Evolutionary conservation across 2,113 vertebrate genomes (phyloP).

Genomic region (Podarcis cretensis): DNA sequence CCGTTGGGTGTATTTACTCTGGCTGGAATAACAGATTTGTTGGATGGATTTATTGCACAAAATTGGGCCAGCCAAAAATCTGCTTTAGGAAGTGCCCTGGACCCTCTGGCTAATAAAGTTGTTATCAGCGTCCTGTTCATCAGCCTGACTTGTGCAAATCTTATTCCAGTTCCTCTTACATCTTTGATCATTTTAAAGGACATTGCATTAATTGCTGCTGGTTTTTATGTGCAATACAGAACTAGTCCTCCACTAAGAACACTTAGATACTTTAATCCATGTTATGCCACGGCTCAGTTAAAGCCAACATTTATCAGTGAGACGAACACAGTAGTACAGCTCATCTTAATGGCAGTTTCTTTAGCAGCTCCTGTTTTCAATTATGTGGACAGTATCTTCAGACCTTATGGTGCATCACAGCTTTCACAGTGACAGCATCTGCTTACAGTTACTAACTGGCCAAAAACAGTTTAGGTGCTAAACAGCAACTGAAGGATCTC

Average conservation of each 20-base stretch:
- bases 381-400: conserved; percentile 94
- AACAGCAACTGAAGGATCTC: conserved; percentile 76
- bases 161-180: conserved; percentile 96
- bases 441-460: conserved; percentile 96
- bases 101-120: conserved; percentile 97
- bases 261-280: conserved; percentile 98
- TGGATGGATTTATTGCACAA: conserved; percentile 97
- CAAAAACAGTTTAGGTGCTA: conserved; percentile 90
- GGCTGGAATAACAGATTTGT: conserved; percentile 93
- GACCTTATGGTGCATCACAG: conserved; percentile 91
- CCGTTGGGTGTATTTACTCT: conserved; percentile 91
- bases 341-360: conserved; percentile 92
- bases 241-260: conserved; percentile 95
- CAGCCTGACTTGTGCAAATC: conserved; percentile 91
- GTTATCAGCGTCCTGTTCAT: conserved; percentile 96
- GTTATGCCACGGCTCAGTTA: conserved; percentile 95
- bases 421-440: conserved; percentile 88
- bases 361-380: conserved; percentile 95
- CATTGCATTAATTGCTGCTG: conserved; percentile 89
- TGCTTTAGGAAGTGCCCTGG: conserved; percentile 94
- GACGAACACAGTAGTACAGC: conserved; percentile 95
- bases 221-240: conserved; percentile 96
- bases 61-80: conserved; percentile 98
- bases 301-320: conserved; percentile 98
- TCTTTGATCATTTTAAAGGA: conserved; percentile 92